Evolutionary conservation across 92 coral and sea anemone species (phyloP).

Genomic region (Micromussa lordhowensis): DNA sequence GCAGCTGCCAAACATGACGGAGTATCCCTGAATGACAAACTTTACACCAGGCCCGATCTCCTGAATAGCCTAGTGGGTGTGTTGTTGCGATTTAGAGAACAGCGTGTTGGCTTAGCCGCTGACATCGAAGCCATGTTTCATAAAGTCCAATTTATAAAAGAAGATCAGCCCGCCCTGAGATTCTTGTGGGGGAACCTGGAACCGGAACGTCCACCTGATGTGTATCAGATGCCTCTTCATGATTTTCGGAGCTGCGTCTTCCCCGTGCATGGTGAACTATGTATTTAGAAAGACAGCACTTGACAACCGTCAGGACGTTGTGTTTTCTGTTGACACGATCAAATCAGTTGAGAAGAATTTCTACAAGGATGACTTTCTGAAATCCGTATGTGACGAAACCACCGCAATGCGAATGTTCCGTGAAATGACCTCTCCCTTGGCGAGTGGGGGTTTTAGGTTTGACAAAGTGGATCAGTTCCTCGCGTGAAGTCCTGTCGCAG

Average conservation of each 20-base stretch:
- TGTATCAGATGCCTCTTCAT: conserved; percentile 61
- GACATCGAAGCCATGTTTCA: conserved; percentile 64
- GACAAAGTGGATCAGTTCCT: conserved; percentile 54
- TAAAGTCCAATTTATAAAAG: conserved; percentile 56
- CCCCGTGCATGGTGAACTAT: conserved; percentile 56
- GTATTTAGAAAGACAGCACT: conserved; percentile 35
- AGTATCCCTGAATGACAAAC: too few relatives aligned
- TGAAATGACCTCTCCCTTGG: conserved; percentile 19
- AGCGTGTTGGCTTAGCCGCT: conserved; percentile 43
- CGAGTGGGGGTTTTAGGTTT: conserved; percentile 45
- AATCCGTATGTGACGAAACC: conserved; percentile 58
- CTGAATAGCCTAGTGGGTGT: conserved; percentile 24
- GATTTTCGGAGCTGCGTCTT: conserved; percentile 69
- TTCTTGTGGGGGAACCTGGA: conserved; percentile 58
- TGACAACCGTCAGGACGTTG: conserved; percentile 23
- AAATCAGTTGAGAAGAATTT: conserved; percentile 29
- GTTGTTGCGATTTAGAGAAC: conserved; percentile 32
- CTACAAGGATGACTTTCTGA: conserved; percentile 60
- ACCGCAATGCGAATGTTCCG: conserved; percentile 40
- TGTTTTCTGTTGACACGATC: neutral
- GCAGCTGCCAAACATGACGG: too few relatives aligned
- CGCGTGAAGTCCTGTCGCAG: conserved; percentile 19
- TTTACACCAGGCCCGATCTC: conserved; percentile 17
- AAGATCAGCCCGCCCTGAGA: conserved; percentile 57
- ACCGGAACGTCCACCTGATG: conserved; percentile 55